Base-by-base conservation (phyloP, 2,113 vertebrate species). In the Platichthys stellatus region DNA sequence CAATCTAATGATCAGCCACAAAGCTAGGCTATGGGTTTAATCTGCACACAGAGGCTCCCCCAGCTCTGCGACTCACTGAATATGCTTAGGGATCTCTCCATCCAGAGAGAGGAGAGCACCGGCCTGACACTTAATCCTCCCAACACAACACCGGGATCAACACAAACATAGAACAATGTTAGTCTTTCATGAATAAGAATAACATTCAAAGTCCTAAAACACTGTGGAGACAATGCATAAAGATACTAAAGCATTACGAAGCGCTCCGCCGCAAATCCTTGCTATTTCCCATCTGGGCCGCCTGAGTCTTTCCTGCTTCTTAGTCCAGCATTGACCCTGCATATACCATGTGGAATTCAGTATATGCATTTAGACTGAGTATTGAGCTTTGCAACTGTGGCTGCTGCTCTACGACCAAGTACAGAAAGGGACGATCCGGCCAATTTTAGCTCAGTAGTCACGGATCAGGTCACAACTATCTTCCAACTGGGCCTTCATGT, bases 1-100 rank as follows among this genome's bases (percentile, higher is more conserved):
- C 89, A 90, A 92, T 94, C 90, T 92, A 92, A 89, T 89, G 88
- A 90, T 91, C 89, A 88, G 83, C 83, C 86, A 91, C 89, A 93
- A 93, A 90, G 90, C 89, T 71, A 57, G 88, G 84, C 86, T 85
- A 56, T 51, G 67, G 83, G 64, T 93, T 88, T 93, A 92, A 92
- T 92, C 90, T 93, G 83, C 84, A 66, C 82, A 72, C 87, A 72
- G 88, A 88, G 82, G 86, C 86, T 92, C 86, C 82, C 74, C 63
- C 67, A 59, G 76, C 87, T 82, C 88, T 49, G 74, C 68, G 74
- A 90, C 81, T 91, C 80, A 82, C 87, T 91, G 88, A 90, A 90
- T 88, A 91, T 77, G 83, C 76, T 88, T 90, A 80, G 90, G 80
- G 88, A 86, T 83, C 91, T 90, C 76, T 85, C 85, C 86, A 90